Evolutionary conservation across 2,888 invertebrate genomes (phyloP).

Genomic region (Dicranocentrus wangi): DNA sequence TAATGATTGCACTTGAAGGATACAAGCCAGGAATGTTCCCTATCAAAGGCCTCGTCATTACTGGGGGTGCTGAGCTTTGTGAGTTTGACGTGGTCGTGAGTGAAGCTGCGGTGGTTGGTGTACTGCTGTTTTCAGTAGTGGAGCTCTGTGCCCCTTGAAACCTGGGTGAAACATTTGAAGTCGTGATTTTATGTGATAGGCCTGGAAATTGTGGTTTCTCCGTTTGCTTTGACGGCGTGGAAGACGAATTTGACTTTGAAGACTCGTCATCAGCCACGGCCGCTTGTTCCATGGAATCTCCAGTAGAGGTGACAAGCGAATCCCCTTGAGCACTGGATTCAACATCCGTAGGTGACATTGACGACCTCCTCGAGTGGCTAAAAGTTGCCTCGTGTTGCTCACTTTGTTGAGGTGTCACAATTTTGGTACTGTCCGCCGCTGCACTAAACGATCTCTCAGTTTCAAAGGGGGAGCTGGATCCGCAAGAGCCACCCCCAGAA

Average conservation of each 20-base stretch:
- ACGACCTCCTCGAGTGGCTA: constrained; percentile 30
- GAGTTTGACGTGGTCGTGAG: constrained; percentile 13
- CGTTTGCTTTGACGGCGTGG: constrained; percentile 33
- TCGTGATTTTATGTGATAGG: constrained; percentile 20
- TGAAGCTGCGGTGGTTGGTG: not conserved
- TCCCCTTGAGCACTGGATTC: constrained; percentile 49
- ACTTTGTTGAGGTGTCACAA: constrained; percentile 41
- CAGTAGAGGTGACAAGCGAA: constrained; percentile 43
- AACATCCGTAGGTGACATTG: constrained; percentile 34
- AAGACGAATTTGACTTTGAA: constrained; percentile 35
- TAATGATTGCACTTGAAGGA: constrained; percentile 57
- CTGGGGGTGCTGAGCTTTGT: constrained; percentile 27
- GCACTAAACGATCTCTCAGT: constrained; percentile 28
- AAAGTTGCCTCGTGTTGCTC: constrained; percentile 41
- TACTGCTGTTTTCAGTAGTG: not conserved
- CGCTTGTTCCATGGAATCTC: constrained; percentile 33
- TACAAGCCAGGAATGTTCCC: constrained; percentile 64
- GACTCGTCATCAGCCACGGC: constrained; percentile 30
- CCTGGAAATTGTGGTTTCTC: constrained; percentile 10
- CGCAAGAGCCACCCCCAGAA: constrained; percentile 43
- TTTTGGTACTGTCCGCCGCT: constrained; percentile 51
- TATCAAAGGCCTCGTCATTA: constrained; percentile 51
- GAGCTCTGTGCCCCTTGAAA: constrained; percentile 12
- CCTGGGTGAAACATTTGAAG: constrained; percentile 19
- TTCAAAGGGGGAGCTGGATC: constrained; percentile 38